Conservation (phyloP, 37 sponge, comb jelly and placozoan species). For the Beroe forskalii region DNA sequence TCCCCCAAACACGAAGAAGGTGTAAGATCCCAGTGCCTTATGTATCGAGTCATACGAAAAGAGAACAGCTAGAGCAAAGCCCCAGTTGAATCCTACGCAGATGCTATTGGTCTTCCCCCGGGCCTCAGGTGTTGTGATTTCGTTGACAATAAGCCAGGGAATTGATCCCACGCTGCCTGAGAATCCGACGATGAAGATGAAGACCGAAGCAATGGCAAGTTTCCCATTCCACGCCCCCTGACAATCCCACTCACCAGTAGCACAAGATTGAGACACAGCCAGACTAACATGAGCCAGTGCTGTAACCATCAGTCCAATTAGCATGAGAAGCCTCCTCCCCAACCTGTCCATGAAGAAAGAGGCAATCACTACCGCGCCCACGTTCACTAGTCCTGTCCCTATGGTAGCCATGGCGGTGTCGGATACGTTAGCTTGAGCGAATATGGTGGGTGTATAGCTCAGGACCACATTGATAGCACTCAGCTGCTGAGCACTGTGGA, state of each 20-base stretch:
- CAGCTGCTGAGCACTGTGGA: conserved; percentile 19
- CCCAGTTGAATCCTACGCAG: conserved; percentile 30
- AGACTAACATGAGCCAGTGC: background rate
- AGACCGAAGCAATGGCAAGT: conserved; percentile 18
- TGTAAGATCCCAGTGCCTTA: background rate
- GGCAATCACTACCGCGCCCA: background rate
- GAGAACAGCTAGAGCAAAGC: background rate
- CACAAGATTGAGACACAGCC: conserved; percentile 33
- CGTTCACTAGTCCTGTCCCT: background rate
- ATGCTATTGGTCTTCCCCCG: conserved; percentile 24
- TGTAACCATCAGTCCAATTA: background rate
- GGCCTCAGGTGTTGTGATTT: background rate
- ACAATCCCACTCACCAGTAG: background rate
- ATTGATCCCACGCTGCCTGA: conserved; percentile 25
- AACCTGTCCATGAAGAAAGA: conserved; percentile 2
- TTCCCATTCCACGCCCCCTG: conserved; percentile 1
- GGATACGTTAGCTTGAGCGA: conserved; percentile 29
- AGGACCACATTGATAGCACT: conserved; percentile 56
- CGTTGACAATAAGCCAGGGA: conserved; percentile 48
- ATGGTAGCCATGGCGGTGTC: background rate
- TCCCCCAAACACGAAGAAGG: conserved; percentile 22
- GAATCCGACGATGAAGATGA: conserved; percentile 48
- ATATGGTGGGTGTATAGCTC: conserved; percentile 40
- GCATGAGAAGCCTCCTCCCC: conserved; percentile 15
- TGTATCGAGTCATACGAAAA: conserved; percentile 10